Evolutionary conservation across 2,888 invertebrate species (phyloP).

Genomic region (Podabrus alpinus): DNA sequence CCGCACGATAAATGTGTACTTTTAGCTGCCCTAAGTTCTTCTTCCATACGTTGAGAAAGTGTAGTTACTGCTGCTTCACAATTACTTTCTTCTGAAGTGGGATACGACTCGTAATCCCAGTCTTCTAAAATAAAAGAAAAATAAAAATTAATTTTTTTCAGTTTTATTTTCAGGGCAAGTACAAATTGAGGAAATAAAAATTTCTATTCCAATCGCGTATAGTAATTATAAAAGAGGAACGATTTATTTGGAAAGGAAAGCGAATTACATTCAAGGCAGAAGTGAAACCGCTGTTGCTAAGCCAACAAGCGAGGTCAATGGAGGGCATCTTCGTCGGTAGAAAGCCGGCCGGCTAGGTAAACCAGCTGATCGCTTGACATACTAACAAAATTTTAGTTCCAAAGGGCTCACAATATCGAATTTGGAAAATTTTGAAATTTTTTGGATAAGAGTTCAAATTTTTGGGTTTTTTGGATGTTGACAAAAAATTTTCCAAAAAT

Average conservation of each 20-base stretch:
- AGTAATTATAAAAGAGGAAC: conserved; percentile 9
- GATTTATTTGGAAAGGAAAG: conserved; percentile 14
- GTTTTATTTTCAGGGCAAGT: background rate
- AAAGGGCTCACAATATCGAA: background rate
- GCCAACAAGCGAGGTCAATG: conserved; percentile 28
- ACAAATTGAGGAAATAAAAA: background rate
- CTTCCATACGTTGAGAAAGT: conserved; percentile 76
- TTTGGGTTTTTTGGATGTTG: background rate
- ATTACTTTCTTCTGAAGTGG: conserved; percentile 49
- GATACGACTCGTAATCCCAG: conserved; percentile 50
- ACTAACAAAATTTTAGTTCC: conserved; percentile 7
- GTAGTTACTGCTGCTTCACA: conserved; percentile 61
- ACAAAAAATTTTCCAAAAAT: background rate
- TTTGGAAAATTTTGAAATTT: background rate
- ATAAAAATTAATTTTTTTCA: background rate
- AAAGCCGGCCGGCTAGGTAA: conserved; percentile 33
- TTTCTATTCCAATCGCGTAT: background rate
- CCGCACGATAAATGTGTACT: conserved; percentile 80
- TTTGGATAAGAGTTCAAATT: background rate
- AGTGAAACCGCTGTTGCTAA: conserved; percentile 35
- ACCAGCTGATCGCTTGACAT: conserved; percentile 31
- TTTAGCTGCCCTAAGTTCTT: conserved; percentile 80
- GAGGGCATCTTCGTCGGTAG: conserved; percentile 29
- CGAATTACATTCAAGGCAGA: conserved; percentile 22
- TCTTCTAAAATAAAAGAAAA: conserved; percentile 38